A percentile compares a stretch with the other conserved stretches of the same genome.
Conservation (phyloP, 2,113 vertebrate genomes). For the Willisornis vidua region DNA sequence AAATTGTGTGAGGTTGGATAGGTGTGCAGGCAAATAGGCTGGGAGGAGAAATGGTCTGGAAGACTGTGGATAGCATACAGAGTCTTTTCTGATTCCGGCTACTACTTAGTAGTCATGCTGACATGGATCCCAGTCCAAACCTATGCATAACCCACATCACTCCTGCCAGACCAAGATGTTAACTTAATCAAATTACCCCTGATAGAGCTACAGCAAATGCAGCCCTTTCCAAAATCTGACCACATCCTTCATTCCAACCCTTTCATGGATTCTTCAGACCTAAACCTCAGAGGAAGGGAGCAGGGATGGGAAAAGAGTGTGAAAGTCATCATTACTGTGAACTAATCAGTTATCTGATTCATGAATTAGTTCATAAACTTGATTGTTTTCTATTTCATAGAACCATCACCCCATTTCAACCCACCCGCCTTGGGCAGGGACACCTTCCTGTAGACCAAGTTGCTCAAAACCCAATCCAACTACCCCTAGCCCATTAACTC, state of each 20-base stretch:
- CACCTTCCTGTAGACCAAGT: not conserved
- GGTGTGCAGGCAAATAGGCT: not conserved
- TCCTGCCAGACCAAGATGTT: not conserved
- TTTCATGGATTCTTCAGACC: not conserved
- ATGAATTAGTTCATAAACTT: not conserved
- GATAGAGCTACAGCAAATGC: not conserved
- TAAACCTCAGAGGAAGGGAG: not conserved
- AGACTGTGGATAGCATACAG: not conserved
- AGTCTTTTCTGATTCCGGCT: not conserved
- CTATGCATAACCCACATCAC: rapidly evolving
- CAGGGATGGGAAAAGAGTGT: rapidly evolving
- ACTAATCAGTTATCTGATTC: not conserved
- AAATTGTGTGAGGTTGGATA: not conserved
- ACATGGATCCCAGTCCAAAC: not conserved
- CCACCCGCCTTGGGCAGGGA: not conserved
- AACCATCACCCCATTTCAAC: not conserved
- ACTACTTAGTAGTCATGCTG: not conserved
- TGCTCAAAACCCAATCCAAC: not conserved
- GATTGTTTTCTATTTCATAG: not conserved
- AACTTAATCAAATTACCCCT: not conserved
- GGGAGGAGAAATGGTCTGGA: not conserved
- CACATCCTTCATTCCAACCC: not conserved
- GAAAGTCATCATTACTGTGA: not conserved
- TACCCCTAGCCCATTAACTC: not conserved
- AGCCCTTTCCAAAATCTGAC: not conserved